Base-by-base conservation (phyloP, 2,113 vertebrate species). In the Anguilla japonica region DNA sequence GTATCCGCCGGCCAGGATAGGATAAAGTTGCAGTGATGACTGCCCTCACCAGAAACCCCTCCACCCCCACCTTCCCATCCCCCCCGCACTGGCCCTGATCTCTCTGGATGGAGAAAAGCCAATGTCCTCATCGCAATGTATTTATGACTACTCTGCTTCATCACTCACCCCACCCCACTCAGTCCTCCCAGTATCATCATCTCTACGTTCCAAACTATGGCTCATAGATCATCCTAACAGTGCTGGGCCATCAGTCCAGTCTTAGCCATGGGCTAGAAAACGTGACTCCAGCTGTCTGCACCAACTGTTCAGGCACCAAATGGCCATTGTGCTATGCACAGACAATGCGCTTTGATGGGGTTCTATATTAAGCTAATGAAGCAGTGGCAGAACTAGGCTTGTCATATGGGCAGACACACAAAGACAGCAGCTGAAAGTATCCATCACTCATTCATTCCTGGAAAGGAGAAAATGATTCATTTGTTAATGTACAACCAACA, bases 351-450 rank as follows among this genome's bases (percentile, higher is more conserved):
- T 67, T 60, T 60, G 84, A 50, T 81, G 89, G 86, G 82, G 85
- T 82, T 91, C 89, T 92, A 92, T 89, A 90, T 89, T 90, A 90
- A 91, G 91, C 84, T 86, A 90, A 86, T 85, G 11, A 90, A 89
- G 87, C 91, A 86, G 15, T 80, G 87, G 83, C 81, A 78, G 88
- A 88, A 79, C 79, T 91, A 91, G 91, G 89, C 89, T 92, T 93
- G 88, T 39, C 16, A 0, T 82, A 39, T 90, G 88, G 91, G 91
- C 60, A 60, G 84, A 87, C 92, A 88, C 95, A 92, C 87, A 86
- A 40, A 39, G 53, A 83, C 83, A 56, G 95, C 95, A 96, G 95
- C 95, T 96, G 94, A 95, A 92, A 91, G 95, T 95, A 95, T 94
- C 94, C 95, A 94, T 90, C 86, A 84, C 75, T 29, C 41, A 86